These are phyloP conservation scores for Drosophila kanapiae DNA, from an alignment of 1,140 invertebrate species.

Conservation along the genomic window DNA sequence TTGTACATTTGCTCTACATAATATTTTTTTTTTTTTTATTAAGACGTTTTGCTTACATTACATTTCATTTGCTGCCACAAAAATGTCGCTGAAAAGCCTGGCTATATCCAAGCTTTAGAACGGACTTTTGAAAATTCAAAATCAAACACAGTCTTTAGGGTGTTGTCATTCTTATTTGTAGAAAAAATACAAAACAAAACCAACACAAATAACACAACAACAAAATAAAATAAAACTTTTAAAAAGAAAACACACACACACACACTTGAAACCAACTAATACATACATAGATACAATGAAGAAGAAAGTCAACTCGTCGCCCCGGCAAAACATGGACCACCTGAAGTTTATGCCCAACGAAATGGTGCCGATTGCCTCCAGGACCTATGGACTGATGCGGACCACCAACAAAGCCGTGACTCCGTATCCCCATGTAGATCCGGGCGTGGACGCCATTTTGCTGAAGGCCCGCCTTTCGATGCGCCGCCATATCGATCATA, in stretches of 20 bases:
- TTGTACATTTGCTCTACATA: no score
- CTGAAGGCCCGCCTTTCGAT: constrained; percentile 36
- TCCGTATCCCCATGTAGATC: constrained; percentile 35
- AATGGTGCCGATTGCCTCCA: not conserved
- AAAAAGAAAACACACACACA: not conserved
- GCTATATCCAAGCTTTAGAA: no score
- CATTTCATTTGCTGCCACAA: no score
- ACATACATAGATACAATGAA: not conserved
- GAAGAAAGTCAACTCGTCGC: not conserved
- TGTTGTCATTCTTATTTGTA: not conserved
- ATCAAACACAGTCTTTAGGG: no score
- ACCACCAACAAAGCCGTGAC: constrained; percentile 16
- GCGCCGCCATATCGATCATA: not conserved
- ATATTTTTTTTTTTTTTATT: no score
- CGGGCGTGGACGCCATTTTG: constrained; percentile 11
- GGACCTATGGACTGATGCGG: constrained; percentile 50
- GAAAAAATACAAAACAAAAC: not conserved
- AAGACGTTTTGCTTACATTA: no score
- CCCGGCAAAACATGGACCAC: not conserved
- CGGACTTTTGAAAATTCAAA: no score
- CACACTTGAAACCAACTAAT: not conserved
- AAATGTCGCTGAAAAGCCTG: no score
- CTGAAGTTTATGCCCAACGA: not conserved
- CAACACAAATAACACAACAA: not conserved
- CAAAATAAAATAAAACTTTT: not conserved